Conservation (phyloP, 2,888 invertebrate species). For the Nemoura dubitans region DNA sequence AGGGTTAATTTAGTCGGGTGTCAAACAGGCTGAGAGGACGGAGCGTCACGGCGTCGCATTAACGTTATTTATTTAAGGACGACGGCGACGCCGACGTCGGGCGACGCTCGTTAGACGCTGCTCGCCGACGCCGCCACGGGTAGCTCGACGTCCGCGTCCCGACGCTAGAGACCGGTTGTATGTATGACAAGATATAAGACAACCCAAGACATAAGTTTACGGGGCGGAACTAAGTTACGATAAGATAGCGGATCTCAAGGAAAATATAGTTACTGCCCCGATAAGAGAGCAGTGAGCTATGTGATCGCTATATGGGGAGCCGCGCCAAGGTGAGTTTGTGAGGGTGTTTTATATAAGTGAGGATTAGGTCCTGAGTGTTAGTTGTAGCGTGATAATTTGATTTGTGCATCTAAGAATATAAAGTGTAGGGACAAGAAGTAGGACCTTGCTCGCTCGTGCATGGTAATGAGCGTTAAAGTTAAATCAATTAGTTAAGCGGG, state of each 20-base stretch:
- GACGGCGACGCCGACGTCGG: constrained; percentile 16
- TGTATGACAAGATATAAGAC: constrained; percentile 3
- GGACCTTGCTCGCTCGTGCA: not conserved
- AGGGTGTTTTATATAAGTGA: not conserved
- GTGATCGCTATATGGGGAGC: not conserved
- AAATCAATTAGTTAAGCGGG: not conserved
- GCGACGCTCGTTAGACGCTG: constrained; percentile 10
- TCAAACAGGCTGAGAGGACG: constrained; percentile 16
- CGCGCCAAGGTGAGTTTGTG: not conserved
- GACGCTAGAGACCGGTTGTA: not conserved
- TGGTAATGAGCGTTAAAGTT: not conserved
- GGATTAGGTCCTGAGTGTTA: not conserved
- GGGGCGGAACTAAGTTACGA: not conserved
- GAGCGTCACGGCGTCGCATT: constrained; percentile 14
- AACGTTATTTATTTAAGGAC: constrained; percentile 37
- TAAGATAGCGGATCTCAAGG: not conserved
- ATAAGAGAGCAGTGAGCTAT: not conserved
- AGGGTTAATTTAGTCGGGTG: constrained; percentile 37
- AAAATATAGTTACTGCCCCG: not conserved
- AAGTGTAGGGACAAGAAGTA: not conserved
- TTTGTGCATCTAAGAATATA: not conserved
- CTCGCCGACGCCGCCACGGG: not conserved
- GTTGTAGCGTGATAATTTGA: not conserved
- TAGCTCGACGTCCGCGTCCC: not conserved
- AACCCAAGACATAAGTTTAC: not conserved